Evolutionary conservation across 1,140 invertebrate genomes (phyloP).

Genomic region (Eumeta japonica): DNA sequence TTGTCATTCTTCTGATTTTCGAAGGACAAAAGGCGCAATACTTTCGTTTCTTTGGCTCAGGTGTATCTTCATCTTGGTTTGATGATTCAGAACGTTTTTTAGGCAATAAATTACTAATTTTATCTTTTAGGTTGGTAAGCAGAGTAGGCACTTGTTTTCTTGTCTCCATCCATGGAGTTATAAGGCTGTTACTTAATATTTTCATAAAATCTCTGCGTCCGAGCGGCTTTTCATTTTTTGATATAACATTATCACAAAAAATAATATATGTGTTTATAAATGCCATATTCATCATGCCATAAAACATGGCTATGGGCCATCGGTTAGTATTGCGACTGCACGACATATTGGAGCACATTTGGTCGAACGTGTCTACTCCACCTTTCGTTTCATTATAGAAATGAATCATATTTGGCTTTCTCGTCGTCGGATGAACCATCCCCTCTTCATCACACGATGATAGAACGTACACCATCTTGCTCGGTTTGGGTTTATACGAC

Average conservation of each 20-base stretch:
- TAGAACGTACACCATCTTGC: conserved; percentile 23
- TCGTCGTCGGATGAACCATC: conserved; percentile 4
- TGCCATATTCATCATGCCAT: conserved; percentile 22
- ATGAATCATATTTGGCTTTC: conserved; percentile 10
- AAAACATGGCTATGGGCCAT: conserved; percentile 24
- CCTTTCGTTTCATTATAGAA: conserved; percentile 14
- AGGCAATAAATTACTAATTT: too few relatives aligned
- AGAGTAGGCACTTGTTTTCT: too few relatives aligned
- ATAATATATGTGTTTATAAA: conserved; percentile 25
- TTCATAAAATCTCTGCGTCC: conserved; percentile 9
- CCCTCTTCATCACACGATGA: conserved; percentile 12
- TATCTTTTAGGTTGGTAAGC: too few relatives aligned
- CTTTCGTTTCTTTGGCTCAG: too few relatives aligned
- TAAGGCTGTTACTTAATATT: conserved; percentile 5
- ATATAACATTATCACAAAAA: conserved; percentile 8
- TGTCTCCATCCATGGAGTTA: conserved; percentile 11
- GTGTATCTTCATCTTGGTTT: too few relatives aligned
- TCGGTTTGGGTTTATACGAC: conserved; percentile 33
- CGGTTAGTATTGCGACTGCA: conserved; percentile 20
- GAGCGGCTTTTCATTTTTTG: conserved; percentile 6
- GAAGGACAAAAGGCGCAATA: too few relatives aligned
- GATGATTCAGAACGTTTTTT: too few relatives aligned
- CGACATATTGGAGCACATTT: conserved; percentile 10
- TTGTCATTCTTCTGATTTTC: too few relatives aligned
- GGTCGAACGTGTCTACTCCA: conserved; percentile 10